These are phyloP conservation scores for Malurus splendens DNA, from an alignment of 2,797 vertebrate species.

Conservation along the genomic window DNA sequence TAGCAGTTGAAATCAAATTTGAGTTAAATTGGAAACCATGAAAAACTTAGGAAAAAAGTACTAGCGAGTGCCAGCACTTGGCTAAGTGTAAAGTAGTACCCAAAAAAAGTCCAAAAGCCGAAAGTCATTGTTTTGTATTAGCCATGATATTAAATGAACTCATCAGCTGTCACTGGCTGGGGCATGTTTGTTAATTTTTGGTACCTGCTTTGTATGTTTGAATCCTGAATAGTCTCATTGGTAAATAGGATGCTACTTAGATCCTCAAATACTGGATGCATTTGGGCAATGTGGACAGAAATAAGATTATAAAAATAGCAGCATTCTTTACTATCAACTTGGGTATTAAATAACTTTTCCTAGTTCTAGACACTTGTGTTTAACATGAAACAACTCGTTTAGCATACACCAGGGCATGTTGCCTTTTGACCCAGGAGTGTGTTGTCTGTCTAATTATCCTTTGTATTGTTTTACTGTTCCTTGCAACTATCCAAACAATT, in stretches of 20 bases:
- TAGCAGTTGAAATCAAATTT: background rate
- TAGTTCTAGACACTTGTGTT: background rate
- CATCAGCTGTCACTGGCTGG: background rate
- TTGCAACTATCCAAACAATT: conserved; percentile 50
- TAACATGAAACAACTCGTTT: background rate
- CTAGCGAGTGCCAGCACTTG: background rate
- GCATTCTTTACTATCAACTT: background rate
- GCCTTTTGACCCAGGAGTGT: conserved; percentile 10
- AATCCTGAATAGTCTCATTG: background rate
- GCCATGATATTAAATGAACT: background rate
- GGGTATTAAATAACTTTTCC: background rate
- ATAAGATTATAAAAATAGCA: background rate
- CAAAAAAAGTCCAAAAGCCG: background rate
- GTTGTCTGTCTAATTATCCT: conserved; percentile 26
- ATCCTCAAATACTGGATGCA: background rate
- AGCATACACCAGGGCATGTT: background rate
- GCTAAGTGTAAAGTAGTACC: background rate
- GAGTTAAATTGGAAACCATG: background rate
- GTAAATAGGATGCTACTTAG: background rate
- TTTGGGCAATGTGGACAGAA: background rate
- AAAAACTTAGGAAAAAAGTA: background rate
- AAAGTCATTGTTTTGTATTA: background rate
- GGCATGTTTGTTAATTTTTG: rapidly evolving
- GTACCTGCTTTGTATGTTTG: background rate
- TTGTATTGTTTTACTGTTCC: conserved; percentile 53